Percentiles rank a stretch among this genome's conserved stretches.
Conservation (phyloP, 2,888 invertebrate species). For the Volucella inflata region DNA sequence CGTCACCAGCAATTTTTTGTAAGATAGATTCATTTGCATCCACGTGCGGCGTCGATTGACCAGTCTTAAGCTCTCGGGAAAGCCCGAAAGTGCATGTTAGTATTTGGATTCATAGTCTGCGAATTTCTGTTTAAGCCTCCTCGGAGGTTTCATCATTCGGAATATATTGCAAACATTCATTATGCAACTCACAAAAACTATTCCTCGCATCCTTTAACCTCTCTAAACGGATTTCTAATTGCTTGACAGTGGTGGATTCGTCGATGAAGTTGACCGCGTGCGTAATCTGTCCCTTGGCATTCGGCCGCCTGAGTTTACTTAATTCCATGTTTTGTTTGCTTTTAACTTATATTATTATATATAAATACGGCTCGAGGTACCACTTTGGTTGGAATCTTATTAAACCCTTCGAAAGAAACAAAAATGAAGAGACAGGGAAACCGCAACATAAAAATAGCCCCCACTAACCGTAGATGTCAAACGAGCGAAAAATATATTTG, state of each 20-base stretch:
- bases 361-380: too few relatives aligned
- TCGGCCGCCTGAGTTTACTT: too few relatives aligned
- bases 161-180: neutral
- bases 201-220: neutral
- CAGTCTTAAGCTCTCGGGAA: neutral
- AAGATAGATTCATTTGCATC: neutral
- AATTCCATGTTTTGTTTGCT: too few relatives aligned
- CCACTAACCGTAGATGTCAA: too few relatives aligned
- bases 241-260: neutral
- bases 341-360: too few relatives aligned
- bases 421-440: too few relatives aligned
- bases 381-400: too few relatives aligned
- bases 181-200: neutral
- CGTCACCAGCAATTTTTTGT: neutral
- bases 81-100: too few relatives aligned
- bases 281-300: neutral
- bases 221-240: neutral
- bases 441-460: too few relatives aligned
- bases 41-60: neutral
- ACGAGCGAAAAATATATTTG: too few relatives aligned
- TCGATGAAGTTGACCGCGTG: neutral
- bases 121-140: neutral
- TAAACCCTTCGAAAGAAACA: too few relatives aligned
- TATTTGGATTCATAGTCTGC: neutral
- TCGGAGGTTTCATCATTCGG: neutral